phyloP scores from a whole-genome alignment of 2,113 vertebrate species.

The Poeciliopsis turrubarensis region DNA sequence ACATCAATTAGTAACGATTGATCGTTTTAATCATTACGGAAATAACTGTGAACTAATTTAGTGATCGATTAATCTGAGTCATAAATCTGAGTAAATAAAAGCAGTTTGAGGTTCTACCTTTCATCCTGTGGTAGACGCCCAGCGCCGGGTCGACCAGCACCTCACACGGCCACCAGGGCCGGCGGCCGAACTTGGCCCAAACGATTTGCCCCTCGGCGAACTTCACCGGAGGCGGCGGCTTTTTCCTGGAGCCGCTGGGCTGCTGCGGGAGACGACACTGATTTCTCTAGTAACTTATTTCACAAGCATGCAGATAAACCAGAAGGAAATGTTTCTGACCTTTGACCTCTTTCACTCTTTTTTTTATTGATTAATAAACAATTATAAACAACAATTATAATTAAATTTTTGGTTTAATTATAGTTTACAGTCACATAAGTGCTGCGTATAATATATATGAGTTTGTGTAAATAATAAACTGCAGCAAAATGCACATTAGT shows the following conservation, averaged over 20 bases:
- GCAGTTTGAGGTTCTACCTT: constrained; percentile 81
- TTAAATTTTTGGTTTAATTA: background rate
- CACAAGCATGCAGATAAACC: background rate
- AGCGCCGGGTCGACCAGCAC: constrained; percentile 86
- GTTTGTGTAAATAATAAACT: no score
- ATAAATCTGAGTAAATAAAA: no score
- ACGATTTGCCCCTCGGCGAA: constrained; percentile 93
- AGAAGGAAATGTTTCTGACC: background rate
- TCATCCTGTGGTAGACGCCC: constrained; percentile 89
- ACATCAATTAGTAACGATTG: no score
- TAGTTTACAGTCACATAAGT: background rate
- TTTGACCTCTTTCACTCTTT: background rate
- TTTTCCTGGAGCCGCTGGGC: constrained; percentile 84
- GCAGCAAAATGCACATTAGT: no score
- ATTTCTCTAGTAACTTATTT: background rate
- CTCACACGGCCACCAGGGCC: constrained; percentile 97
- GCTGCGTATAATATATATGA: no score
- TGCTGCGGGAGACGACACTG: constrained; percentile 36
- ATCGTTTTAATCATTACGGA: no score
- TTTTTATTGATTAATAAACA: background rate
- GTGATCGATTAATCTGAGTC: no score
- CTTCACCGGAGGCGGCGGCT: constrained; percentile 83
- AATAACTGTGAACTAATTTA: no score
- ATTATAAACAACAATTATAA: no score
- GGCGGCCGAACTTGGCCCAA: constrained; percentile 96